A percentile compares a stretch with the other conserved stretches of the same genome.
Evolutionary conservation across 2,888 invertebrate genomes (phyloP).

Genomic region (Podotricha telesiphe): DNA sequence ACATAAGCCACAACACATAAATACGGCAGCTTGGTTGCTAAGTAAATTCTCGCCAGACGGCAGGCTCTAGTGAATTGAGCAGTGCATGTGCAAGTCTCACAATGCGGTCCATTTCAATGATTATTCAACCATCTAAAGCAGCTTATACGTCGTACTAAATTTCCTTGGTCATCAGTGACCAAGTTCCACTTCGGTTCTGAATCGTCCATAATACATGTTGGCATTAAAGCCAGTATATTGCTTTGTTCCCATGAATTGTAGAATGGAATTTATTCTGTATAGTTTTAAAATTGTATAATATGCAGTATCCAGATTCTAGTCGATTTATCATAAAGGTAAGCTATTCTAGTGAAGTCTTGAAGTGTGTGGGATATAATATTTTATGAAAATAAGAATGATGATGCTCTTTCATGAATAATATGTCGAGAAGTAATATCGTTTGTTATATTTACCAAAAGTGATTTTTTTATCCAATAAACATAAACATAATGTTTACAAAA

Average conservation of each 20-base stretch:
- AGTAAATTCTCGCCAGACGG: conserved; percentile 50
- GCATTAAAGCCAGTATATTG: conserved; percentile 40
- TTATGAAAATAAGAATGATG: conserved; percentile 8
- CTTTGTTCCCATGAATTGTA: conserved; percentile 36
- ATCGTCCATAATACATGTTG: conserved; percentile 45
- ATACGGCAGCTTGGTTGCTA: conserved; percentile 43
- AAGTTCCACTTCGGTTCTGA: conserved; percentile 45
- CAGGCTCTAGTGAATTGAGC: conserved; percentile 52
- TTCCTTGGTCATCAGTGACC: conserved; percentile 49
- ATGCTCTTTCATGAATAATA: not conserved
- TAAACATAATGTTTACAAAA: not conserved
- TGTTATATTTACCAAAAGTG: not conserved
- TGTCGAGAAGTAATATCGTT: not conserved
- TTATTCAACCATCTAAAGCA: conserved; percentile 65
- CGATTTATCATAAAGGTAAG: conserved; percentile 19
- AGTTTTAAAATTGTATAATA: conserved; percentile 21
- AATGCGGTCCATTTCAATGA: conserved; percentile 58
- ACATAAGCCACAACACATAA: conserved; percentile 32
- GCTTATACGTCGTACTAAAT: conserved; percentile 55
- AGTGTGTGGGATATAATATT: not conserved
- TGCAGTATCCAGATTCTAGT: not conserved
- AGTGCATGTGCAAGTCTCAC: conserved; percentile 52
- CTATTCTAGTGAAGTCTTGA: not conserved
- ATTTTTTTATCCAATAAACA: too few relatives aligned
- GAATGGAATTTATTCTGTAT: conserved; percentile 27